Evolutionary conservation across 2,888 invertebrate species (phyloP).

Genomic region (Xanthostigma xanthostigma): DNA sequence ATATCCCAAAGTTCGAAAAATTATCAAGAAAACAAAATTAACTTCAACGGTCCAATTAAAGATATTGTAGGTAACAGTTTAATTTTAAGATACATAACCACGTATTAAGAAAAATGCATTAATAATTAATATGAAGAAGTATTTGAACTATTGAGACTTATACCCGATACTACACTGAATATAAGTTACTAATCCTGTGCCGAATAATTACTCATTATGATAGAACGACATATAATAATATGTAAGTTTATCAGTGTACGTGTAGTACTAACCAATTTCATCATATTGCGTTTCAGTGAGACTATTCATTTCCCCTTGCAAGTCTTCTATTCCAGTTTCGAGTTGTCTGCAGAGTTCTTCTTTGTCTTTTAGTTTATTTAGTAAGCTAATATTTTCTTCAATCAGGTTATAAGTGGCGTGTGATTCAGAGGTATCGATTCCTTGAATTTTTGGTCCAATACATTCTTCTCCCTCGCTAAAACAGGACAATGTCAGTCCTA

Average conservation of each 20-base stretch:
- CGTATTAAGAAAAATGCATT: too few species aligned
- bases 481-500: conserved; percentile 5
- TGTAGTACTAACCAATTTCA: conserved; percentile 1
- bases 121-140: too few species aligned
- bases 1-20: too few species aligned
- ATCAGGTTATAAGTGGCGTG: conserved; percentile 33
- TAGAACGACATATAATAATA: conserved; percentile 7
- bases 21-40: too few species aligned
- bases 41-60: too few species aligned
- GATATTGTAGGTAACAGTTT: too few species aligned
- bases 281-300: conserved; percentile 7
- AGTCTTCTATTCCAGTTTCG: conserved; percentile 23
- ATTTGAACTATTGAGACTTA: too few species aligned
- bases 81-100: too few species aligned
- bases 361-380: conserved; percentile 28
- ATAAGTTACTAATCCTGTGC: too few species aligned
- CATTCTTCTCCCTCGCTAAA: conserved; percentile 26
- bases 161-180: too few species aligned
- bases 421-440: conserved; percentile 24
- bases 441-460: conserved; percentile 23
- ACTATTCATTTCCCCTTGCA: conserved; percentile 22
- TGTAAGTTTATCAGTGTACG: neutral
- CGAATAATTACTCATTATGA: neutral
- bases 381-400: conserved; percentile 30
- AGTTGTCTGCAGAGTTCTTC: conserved; percentile 28